A percentile compares a stretch with the other conserved stretches of the same genome.
Conservation (phyloP, 2,888 invertebrate species). For the Trachelus troglodyta region DNA sequence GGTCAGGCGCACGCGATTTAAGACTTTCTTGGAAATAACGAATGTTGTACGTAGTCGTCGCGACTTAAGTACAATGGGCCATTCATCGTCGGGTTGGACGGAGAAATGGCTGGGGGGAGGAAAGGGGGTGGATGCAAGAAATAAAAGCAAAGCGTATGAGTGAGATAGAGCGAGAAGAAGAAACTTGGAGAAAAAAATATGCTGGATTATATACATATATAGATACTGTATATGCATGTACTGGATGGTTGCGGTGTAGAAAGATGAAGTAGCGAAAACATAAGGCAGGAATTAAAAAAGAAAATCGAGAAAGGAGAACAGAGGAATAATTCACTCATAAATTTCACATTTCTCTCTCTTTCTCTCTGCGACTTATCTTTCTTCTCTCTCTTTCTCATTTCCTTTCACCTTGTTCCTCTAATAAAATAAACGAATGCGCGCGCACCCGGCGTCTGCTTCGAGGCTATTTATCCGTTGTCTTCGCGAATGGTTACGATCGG, state of each 20-base stretch:
- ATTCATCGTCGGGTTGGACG: constrained; percentile 3
- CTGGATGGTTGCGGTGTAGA: too few species aligned
- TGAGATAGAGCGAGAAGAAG: neutral
- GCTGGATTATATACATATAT: neutral
- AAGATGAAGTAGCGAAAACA: neutral
- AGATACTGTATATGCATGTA: too few species aligned
- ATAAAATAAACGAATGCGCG: too few species aligned
- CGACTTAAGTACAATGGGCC: constrained; percentile 4
- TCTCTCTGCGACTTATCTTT: neutral
- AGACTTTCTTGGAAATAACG: constrained; percentile 8
- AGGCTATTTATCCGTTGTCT: neutral
- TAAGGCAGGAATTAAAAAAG: neutral
- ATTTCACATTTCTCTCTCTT: neutral
- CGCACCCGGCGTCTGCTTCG: neutral
- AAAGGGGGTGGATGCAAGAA: neutral
- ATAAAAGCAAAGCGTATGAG: neutral
- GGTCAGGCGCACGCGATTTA: neutral
- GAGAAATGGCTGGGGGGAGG: neutral
- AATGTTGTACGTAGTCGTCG: neutral
- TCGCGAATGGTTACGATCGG: neutral
- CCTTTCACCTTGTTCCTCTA: neutral
- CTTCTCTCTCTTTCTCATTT: neutral
- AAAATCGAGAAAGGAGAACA: neutral
- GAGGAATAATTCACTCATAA: neutral
- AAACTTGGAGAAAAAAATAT: neutral